These are phyloP conservation scores for Gadopsis bispinosus DNA, from an alignment of 2,797 vertebrate genomes.

Conservation along the genomic window DNA sequence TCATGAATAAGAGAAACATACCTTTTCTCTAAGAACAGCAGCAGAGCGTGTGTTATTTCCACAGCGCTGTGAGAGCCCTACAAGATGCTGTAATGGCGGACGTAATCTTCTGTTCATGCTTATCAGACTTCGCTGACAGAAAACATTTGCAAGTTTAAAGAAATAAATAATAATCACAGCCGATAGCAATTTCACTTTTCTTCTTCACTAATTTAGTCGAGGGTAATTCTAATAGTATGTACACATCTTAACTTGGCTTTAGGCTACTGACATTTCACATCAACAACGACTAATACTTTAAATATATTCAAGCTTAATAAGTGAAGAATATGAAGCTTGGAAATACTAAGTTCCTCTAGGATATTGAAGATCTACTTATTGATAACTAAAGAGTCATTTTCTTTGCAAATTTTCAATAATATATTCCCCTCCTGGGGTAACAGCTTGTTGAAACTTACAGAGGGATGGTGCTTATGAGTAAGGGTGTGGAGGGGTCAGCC, in stretches of 20 bases:
- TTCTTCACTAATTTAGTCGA: constrained; percentile 47
- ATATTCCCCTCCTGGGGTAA: constrained; percentile 25
- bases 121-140: constrained; percentile 54
- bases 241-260: constrained; percentile 56
- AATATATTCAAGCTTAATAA: constrained; percentile 20
- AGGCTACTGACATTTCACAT: constrained; percentile 62
- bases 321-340: neutral
- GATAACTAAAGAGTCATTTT: constrained; percentile 31
- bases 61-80: neutral
- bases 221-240: constrained; percentile 49
- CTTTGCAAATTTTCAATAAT: constrained; percentile 28
- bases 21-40: constrained; percentile 10
- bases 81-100: constrained; percentile 52
- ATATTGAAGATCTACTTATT: constrained; percentile 34
- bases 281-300: constrained; percentile 28
- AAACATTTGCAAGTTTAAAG: constrained; percentile 37
- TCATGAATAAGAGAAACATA: constrained; percentile 43
- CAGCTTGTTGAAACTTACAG: constrained; percentile 1
- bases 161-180: constrained; percentile 34
- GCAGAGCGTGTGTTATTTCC: constrained; percentile 19
- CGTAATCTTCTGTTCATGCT: constrained; percentile 55
- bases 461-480: constrained; percentile 18
- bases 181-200: constrained; percentile 41
- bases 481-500: constrained; percentile 10
- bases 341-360: constrained; percentile 21